These are phyloP conservation scores for Tenthredo mesomela DNA, from an alignment of 2,888 invertebrate species.

Conservation along the genomic window DNA sequence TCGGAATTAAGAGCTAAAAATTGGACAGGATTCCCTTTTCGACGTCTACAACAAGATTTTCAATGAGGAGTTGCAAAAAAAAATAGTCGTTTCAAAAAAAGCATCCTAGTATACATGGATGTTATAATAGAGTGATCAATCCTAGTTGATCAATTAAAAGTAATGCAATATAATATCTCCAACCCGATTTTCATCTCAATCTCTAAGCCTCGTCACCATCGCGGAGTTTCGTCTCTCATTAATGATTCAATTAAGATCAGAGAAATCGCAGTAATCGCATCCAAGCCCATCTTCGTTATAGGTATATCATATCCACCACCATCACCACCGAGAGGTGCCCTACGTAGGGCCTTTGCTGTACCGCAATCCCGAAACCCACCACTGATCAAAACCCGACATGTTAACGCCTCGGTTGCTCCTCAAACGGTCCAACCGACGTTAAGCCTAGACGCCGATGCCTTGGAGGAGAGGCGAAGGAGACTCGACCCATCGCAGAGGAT, in stretches of 20 bases:
- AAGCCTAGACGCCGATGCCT: slow-evolving; percentile 72
- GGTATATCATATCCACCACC: slow-evolving; percentile 92
- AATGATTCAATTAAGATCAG: slow-evolving; percentile 14
- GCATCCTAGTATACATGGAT: neutral
- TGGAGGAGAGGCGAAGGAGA: slow-evolving; percentile 73
- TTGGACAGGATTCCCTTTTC: no score
- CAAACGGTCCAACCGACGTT: slow-evolving; percentile 68
- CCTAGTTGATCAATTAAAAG: neutral
- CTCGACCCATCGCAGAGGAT: slow-evolving; percentile 72
- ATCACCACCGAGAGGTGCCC: slow-evolving; percentile 82
- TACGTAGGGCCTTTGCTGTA: slow-evolving; percentile 82
- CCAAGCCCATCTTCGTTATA: slow-evolving; percentile 41
- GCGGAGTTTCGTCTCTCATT: neutral
- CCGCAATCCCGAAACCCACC: slow-evolving; percentile 88
- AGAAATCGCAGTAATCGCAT: slow-evolving; percentile 5
- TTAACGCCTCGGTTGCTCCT: slow-evolving; percentile 79
- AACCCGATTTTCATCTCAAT: neutral
- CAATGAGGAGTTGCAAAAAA: no score
- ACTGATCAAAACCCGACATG: slow-evolving; percentile 88
- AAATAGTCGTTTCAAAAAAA: no score
- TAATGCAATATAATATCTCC: slow-evolving; percentile 21
- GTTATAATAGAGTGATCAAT: neutral
- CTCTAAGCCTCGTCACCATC: neutral
- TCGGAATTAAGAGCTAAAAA: no score
- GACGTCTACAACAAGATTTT: no score